Conservation (phyloP, 1,140 invertebrate species). For the Dendroctonus valens region DNA sequence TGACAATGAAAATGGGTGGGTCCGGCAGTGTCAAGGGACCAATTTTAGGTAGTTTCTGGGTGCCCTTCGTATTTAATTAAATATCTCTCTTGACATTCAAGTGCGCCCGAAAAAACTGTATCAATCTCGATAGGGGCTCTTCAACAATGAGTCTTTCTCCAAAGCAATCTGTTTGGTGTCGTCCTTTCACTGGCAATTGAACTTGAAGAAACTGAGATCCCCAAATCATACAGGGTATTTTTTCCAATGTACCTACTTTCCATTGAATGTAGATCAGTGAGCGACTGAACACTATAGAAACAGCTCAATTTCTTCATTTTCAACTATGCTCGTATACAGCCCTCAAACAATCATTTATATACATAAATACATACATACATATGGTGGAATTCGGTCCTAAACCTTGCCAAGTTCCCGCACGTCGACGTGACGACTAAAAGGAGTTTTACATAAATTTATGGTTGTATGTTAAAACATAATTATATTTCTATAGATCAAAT, state of each 20-base stretch:
- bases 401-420: neutral
- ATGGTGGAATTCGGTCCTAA: neutral
- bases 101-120: neutral
- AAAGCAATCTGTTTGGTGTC: too few species aligned
- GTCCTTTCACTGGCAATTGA: too few species aligned
- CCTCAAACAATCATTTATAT: neutral
- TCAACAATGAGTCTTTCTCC: too few species aligned
- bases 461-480: constrained; percentile 15
- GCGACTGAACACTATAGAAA: neutral
- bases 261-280: too few species aligned
- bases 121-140: too few species aligned
- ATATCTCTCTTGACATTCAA: neutral
- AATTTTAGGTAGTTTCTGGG: neutral
- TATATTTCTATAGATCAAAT: constrained; percentile 31
- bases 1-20: neutral
- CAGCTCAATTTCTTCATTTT: neutral
- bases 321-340: neutral
- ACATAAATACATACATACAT: constrained; percentile 9
- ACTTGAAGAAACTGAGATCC: too few species aligned
- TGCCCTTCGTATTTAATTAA: neutral
- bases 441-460: neutral
- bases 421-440: too few species aligned
- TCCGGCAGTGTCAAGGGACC: neutral
- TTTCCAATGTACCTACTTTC: too few species aligned
- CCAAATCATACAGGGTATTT: too few species aligned